Evolutionary conservation across 2,888 invertebrate genomes (phyloP), one percentile per base, ranked within the genome.

Genomic region (Mactromeris polynyma): DNA sequence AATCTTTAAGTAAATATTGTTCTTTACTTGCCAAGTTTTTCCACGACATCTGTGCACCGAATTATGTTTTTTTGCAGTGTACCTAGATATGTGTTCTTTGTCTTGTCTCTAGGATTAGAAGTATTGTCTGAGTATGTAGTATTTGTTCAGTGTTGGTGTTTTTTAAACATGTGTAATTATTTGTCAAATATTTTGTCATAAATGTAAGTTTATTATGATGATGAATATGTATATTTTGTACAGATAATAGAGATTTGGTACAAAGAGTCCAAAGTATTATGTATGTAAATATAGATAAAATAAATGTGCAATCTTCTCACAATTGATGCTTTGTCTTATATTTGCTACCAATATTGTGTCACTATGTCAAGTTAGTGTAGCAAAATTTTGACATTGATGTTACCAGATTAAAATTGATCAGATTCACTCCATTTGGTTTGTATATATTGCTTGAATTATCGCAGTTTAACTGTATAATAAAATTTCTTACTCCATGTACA

Each of bases 301-400:
- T 84, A 84, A 84, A 84, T 84, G 84, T 84, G 84, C 84, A 84
- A 84, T 84, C 78, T 77, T 79, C 26, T 79, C 14, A n/a, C 7
- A n/a, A 3, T 17, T 17, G 40, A 36, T 77, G 33, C 31, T 79
- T 42, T 42, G 40, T 46, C 2, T 40, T 31, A 36, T 58, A 58
- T 19, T 21, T 69, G 69, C 73, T 73, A 1, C 36, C 73, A 73
- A 26, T 64, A 64, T 42, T 42, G 42, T 42, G 42, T 42, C 42
- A 42, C 42, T 7, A 11, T 4, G 14, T 46, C 9, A 7, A 9
- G 11, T 46, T 46, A 46, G 46, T 46, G 6, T 2, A 17, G 46
- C 14, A 46, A 1, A 46, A 46, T 46, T 46, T n/a, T 11, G 17
- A 46, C 46, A 46, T 1, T 11, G 11, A 42, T 7, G 3, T 46